A percentile compares a stretch with the other conserved stretches of the same genome.
These are phyloP conservation scores for Kuschelorhynchus macadamiae DNA, from an alignment of 2,888 invertebrate genomes.

Conservation along the genomic window DNA sequence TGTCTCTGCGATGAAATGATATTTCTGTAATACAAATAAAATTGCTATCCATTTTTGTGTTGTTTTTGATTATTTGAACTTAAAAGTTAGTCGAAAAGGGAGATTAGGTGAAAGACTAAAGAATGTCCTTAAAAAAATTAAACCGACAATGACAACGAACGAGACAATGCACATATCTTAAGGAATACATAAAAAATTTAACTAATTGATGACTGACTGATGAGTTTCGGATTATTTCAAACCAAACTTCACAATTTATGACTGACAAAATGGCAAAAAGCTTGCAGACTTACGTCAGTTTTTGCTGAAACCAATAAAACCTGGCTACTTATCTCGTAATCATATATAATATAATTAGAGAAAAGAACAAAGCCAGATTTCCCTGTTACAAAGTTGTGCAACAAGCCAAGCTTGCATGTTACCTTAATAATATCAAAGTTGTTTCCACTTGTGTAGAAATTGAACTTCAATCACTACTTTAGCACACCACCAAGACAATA, in stretches of 20 bases:
- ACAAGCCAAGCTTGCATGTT: constrained; percentile 15
- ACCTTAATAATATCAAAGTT: constrained; percentile 2
- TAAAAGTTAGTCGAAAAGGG: constrained; percentile 1
- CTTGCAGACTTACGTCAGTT: not conserved
- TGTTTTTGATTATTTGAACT: not conserved
- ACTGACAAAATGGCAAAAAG: constrained; percentile 12
- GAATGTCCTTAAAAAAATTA: constrained; percentile 10
- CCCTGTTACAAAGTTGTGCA: constrained; percentile 19
- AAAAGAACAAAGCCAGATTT: constrained; percentile 13
- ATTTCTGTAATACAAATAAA: too few relatives aligned
- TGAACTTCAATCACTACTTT: not conserved
- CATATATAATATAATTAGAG: constrained; percentile 22
- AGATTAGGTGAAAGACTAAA: not conserved
- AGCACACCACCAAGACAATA: too few relatives aligned
- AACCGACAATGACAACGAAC: too few relatives aligned
- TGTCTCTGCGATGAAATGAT: too few relatives aligned
- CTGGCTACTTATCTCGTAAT: constrained; percentile 10
- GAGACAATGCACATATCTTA: constrained; percentile 3
- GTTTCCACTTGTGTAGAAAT: not conserved
- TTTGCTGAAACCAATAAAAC: not conserved
- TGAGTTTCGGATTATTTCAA: not conserved
- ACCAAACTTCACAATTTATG: constrained; percentile 1
- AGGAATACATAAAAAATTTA: constrained; percentile 10
- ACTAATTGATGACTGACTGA: not conserved
- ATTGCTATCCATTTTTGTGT: too few relatives aligned